Percentiles rank a stretch among this genome's conserved stretches.
Evolutionary conservation across 2,888 invertebrate genomes (phyloP).

Genomic region (Scaptodrosophila latifasciaeformis): DNA sequence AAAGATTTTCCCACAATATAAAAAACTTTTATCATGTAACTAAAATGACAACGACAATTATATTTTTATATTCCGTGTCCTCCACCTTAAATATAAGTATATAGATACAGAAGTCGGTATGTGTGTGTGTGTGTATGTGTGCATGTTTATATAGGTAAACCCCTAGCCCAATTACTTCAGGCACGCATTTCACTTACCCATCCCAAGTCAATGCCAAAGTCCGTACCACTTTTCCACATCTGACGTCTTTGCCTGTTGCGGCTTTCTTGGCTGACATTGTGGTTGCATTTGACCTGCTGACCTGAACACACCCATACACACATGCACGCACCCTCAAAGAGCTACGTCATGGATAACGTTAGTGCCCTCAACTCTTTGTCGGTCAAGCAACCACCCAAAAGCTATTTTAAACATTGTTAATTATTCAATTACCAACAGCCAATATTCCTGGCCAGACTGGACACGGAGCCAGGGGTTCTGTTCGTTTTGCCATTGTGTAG

Average conservation of each 20-base stretch:
- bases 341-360: constrained; percentile 4
- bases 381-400: constrained; percentile 11
- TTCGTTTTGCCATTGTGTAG: constrained; percentile 1
- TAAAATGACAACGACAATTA: constrained; percentile 34
- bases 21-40: neutral
- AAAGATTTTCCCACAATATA: constrained; percentile 66
- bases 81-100: constrained; percentile 24
- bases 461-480: too few species aligned
- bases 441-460: constrained; percentile 32
- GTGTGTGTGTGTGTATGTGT: too few species aligned
- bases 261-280: constrained; percentile 52
- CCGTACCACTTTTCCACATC: too few species aligned
- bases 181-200: too few species aligned
- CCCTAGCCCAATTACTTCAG: constrained; percentile 51
- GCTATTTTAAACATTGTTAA: constrained; percentile 65
- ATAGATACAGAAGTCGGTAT: neutral
- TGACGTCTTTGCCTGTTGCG: constrained; percentile 19
- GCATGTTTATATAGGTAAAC: constrained; percentile 19
- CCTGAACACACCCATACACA: constrained; percentile 30
- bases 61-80: constrained; percentile 11
- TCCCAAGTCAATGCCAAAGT: too few species aligned
- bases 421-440: constrained; percentile 67
- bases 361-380: constrained; percentile 1
- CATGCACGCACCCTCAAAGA: neutral
- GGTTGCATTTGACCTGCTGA: constrained; percentile 66